Evolutionary conservation across 2,888 invertebrate genomes (phyloP), one percentile per base, ranked within the genome.

Genomic region (Tholera decimalis): DNA sequence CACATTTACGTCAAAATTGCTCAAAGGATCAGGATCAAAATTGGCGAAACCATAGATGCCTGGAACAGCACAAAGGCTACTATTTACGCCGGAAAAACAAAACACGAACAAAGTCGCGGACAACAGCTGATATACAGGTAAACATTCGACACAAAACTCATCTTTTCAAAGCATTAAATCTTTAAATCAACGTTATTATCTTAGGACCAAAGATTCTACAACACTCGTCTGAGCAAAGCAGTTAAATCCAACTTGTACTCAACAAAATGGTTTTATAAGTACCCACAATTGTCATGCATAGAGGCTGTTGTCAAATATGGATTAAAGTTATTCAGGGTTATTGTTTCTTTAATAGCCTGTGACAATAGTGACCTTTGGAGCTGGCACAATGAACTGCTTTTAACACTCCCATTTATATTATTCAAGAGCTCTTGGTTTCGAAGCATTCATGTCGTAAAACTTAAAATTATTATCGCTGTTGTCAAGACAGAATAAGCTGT

Each of bases 311-410:
- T 76, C 78, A 74, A 76, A 82, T 79, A 76, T 65, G 78, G 80
- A 82, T 79, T 80, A 70, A 41, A 51, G 28, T 62, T 57, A 62
- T 67, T 56, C 73, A 50, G 44, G 60, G 61, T 70, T 70, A 78
- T 82, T 80, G 82, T 82, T 78, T 73, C 59, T 67, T 70, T 73
- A 79, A 75, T 73, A 68, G 68, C n/a, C 63, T 80, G 79, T 62
- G 82, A 79, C 64, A 73, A 74, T 66, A 43, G 65, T 58, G 71
- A 76, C 73, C 77, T 79, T 76, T 74, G 33, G 9, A 33, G 60
- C 39, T 64, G 59, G 72, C 53, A 73, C 78, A 77, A 79, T 79
- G 77, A 72, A 74, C 78, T 54, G 59, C 22, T 57, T 62, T 56
- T 37, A 63, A 55, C 54, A 60, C 60, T 46, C 43, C 7, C 44